Evolutionary conservation across 1,140 invertebrate species (phyloP), one percentile per base, ranked within the genome.

Genomic region (Drosophila pachea): DNA sequence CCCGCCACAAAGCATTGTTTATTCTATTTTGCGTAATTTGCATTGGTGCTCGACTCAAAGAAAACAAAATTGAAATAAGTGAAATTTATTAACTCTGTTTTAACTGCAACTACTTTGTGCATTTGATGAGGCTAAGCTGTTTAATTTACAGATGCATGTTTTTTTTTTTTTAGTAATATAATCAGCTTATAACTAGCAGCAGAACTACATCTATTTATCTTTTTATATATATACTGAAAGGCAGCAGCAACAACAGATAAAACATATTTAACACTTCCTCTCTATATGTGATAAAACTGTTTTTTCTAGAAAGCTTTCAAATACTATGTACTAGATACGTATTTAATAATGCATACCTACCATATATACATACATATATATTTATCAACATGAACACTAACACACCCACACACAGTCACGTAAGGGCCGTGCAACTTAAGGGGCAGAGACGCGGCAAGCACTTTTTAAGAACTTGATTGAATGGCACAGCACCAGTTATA

Each of bases 251-350:
- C 40, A 43, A 43, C 40, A 43, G 40, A 43, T 43, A 69, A 68
- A 77, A 86, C 81, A 86, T 81, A 84, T 84, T 79, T 79, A 69
- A 86, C 82, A 86, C 82, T 84, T 86, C 82, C 81, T 86, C 79
- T 73, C 67, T 81, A 82, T 86, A 81, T 86, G 81, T 86, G 82
- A 86, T 84, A 84, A 81, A 86, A 86, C 82, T 70, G 73, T 74
- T 82, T 86, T 86, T 86, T 86, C 74, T 86, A 86, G 76, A 86
- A 86, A 86, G 81, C 81, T 86, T 86, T 86, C 81, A 77, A 72
- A 77, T 67, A 73, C 43, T 58, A 68, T 52, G 35, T 60, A 59
- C 29, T 73, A 81, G 32, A 52, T 52, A 14, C 49, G 12, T 52
- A 52, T 79, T 49, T 75, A 72, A 61, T 52, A 60, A 59, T 75